Evolutionary conservation across 2,113 vertebrate genomes (phyloP).

Genomic region (Xiphophorus couchianus): DNA sequence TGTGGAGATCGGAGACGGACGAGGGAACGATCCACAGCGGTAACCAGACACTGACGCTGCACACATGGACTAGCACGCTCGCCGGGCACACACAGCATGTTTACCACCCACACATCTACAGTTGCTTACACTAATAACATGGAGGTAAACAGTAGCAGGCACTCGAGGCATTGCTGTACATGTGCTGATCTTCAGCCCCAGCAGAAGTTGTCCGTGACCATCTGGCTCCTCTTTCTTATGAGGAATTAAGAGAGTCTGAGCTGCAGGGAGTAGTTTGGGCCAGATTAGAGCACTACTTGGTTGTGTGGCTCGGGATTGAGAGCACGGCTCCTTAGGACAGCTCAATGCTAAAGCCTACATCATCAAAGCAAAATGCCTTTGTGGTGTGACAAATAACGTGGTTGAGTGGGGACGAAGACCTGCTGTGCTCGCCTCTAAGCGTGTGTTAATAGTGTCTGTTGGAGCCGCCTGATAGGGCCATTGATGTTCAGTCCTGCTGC

Average conservation of each 20-base stretch:
- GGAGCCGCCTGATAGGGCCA: constrained; percentile 40
- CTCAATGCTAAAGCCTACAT: constrained; percentile 50
- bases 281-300: constrained; percentile 75
- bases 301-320: constrained; percentile 52
- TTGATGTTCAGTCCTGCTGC: constrained; percentile 47
- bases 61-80: constrained; percentile 10
- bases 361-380: constrained; percentile 54
- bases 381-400: constrained; percentile 25
- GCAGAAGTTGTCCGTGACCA: constrained; percentile 83
- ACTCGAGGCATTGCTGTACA: constrained; percentile 71
- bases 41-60: constrained; percentile 37
- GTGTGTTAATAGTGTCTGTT: constrained; percentile 30
- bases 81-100: constrained; percentile 5
- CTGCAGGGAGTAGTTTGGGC: constrained; percentile 58
- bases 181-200: constrained; percentile 68
- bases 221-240: constrained; percentile 83
- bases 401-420: constrained; percentile 1
- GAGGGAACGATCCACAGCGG: constrained; percentile 7
- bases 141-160: constrained; percentile 74
- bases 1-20: constrained; percentile 33
- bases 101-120: constrained; percentile 32
- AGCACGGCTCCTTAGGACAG: constrained; percentile 30
- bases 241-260: constrained; percentile 83
- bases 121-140: constrained; percentile 66
- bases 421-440: constrained; percentile 10